Evolutionary conservation across 2,888 invertebrate species (phyloP).

Genomic region (Diarsia brunnea): DNA sequence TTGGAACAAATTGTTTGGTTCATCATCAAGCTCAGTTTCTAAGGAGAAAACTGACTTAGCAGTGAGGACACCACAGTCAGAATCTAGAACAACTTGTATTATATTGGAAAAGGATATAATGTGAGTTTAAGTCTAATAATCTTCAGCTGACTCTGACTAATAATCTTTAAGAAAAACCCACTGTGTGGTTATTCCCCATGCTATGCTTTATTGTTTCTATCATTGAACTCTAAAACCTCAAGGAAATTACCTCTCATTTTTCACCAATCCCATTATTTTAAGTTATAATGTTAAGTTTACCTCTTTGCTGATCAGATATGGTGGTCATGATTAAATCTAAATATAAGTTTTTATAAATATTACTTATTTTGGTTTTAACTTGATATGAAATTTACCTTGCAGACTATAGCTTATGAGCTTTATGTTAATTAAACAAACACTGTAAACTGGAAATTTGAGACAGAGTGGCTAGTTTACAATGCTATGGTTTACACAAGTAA

Average conservation of each 20-base stretch:
- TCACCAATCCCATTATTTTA: background rate
- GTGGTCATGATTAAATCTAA: background rate
- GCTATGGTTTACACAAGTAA: background rate
- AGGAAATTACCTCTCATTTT: constrained; percentile 18
- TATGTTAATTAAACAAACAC: constrained; percentile 1
- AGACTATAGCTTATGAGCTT: background rate
- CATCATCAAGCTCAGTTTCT: constrained; percentile 81
- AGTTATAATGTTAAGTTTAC: background rate
- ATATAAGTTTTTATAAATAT: background rate
- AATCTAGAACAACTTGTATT: constrained; percentile 92
- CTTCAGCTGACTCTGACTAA: background rate
- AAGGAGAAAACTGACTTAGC: constrained; percentile 88
- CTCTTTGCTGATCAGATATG: background rate
- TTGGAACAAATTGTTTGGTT: constrained; percentile 94
- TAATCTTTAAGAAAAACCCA: background rate
- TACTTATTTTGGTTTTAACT: background rate
- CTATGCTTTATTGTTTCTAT: constrained; percentile 4
- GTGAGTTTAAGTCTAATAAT: constrained; percentile 75
- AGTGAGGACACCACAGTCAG: constrained; percentile 80
- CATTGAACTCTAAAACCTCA: background rate
- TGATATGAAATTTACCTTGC: background rate
- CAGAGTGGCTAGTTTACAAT: background rate
- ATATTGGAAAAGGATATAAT: constrained; percentile 96
- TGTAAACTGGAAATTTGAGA: background rate
- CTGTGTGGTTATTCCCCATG: background rate